phyloP scores from a whole-genome alignment of 2,888 invertebrate genomes.

The Xylota segnis region DNA sequence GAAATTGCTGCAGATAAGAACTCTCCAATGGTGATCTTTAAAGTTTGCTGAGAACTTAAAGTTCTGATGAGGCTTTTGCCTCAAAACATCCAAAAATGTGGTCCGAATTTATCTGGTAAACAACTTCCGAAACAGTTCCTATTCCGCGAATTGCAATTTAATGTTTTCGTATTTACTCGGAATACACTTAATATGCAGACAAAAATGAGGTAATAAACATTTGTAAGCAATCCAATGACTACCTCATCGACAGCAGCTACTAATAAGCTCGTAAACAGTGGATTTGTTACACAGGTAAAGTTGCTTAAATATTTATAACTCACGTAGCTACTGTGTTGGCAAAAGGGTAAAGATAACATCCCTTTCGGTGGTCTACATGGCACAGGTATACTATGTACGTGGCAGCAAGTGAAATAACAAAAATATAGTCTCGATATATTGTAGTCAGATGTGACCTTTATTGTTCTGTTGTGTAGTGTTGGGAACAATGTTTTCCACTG shows the following conservation, averaged over 20 bases:
- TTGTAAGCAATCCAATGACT: constrained; percentile 15
- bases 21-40: not conserved
- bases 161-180: not conserved
- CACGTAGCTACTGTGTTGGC: constrained; percentile 26
- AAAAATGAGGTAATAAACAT: constrained; percentile 23
- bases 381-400: not conserved
- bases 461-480: not conserved
- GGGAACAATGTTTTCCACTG: too few relatives aligned
- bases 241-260: constrained; percentile 39
- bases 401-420: not conserved
- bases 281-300: constrained; percentile 28
- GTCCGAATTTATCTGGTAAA: too few relatives aligned
- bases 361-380: not conserved
- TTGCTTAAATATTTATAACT: constrained; percentile 48
- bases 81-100: too few relatives aligned
- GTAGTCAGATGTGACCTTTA: not conserved
- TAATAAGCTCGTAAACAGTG: constrained; percentile 40
- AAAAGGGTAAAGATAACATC: constrained; percentile 25
- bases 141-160: not conserved
- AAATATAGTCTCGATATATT: not conserved
- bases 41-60: too few relatives aligned
- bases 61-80: too few relatives aligned
- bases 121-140: not conserved
- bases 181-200: constrained; percentile 4
- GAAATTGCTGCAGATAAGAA: not conserved